Evolutionary conservation across 2,888 invertebrate genomes (phyloP), one percentile per base, ranked within the genome.

Genomic region (Synergus umbraculus): DNA sequence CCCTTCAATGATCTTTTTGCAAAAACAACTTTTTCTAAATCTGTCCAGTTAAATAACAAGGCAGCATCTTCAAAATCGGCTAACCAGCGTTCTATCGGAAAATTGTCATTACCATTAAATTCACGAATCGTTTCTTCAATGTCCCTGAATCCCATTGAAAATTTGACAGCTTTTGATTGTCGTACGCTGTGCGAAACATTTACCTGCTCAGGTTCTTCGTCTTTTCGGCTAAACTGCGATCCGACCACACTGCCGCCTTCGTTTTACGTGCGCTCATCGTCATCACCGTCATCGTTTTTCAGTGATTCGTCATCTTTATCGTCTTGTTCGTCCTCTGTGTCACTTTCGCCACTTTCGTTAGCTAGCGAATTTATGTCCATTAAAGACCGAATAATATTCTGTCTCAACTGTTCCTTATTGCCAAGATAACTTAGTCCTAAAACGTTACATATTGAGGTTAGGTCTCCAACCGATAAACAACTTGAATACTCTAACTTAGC

Each of bases 21-120:
- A 46, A 81, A 82, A 63, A 82, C 60, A n/a, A 82, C 12, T 12
- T 66, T 79, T n/a, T 79, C 79, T 43, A 79, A n/a, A 43, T 82
- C 78, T 37, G 41, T 54, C 79, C 81, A 82, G 1, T 29, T 66
- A 49, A 79, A 78, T 18, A 83, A 43, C 12, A 22, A 46, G 3
- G 78, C 65, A 7, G 76, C 67, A n/a, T 83, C 83, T 67, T 83
- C 78, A 63, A 81, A 81, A 46, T 78, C 81, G 0, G 76, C 44
- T 8, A 81, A 64, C 81, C 80, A 82, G 13, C 77, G 46, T 13
- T 82, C 82, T 15, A 82, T 37, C 4, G 81, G 65, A 29, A 67
- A 79, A 58, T 43, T 29, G 13, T 78, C 80, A 41, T 46, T 46
- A 18, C 76, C 78, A n/a, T 76, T 29, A 64, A 81, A 81, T 15